Evolutionary conservation across 2,888 invertebrate species (phyloP).

Genomic region (Philaethria dido): DNA sequence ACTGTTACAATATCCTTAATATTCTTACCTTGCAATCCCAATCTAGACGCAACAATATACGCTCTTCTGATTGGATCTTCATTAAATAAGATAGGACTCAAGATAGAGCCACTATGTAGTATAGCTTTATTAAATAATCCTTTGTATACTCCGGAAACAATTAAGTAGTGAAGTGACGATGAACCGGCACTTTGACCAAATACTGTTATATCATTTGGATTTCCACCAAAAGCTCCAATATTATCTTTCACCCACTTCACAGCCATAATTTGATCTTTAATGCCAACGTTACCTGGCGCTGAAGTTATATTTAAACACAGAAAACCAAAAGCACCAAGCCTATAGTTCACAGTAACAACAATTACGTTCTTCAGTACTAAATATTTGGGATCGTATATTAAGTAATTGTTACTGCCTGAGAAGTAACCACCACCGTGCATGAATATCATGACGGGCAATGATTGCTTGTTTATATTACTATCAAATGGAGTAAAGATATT

Average conservation of each 20-base stretch:
- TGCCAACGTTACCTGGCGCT: neutral
- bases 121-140: slow-evolving; percentile 58
- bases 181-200: slow-evolving; percentile 53
- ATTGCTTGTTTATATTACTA: neutral
- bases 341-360: slow-evolving; percentile 2
- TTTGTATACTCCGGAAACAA: slow-evolving; percentile 49
- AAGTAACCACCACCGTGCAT: slow-evolving; percentile 6
- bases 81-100: slow-evolving; percentile 50
- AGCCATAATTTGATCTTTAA: slow-evolving; percentile 56
- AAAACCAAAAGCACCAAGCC: slow-evolving; percentile 10
- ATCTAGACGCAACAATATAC: neutral
- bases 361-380: neutral
- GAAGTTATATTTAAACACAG: slow-evolving; percentile 1
- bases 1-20: slow-evolving; percentile 33
- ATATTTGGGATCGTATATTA: neutral
- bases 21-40: neutral
- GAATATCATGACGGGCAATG: neutral
- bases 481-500: neutral
- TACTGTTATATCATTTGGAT: slow-evolving; percentile 57
- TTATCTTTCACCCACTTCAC: slow-evolving; percentile 59
- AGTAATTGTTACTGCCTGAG: slow-evolving; percentile 2
- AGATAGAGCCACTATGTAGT: slow-evolving; percentile 54
- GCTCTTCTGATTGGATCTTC: slow-evolving; percentile 43
- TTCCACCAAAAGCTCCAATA: slow-evolving; percentile 59
- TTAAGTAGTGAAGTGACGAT: slow-evolving; percentile 50